phyloP scores from a whole-genome alignment of 2,888 invertebrate genomes.

The Drosophila limbata region DNA sequence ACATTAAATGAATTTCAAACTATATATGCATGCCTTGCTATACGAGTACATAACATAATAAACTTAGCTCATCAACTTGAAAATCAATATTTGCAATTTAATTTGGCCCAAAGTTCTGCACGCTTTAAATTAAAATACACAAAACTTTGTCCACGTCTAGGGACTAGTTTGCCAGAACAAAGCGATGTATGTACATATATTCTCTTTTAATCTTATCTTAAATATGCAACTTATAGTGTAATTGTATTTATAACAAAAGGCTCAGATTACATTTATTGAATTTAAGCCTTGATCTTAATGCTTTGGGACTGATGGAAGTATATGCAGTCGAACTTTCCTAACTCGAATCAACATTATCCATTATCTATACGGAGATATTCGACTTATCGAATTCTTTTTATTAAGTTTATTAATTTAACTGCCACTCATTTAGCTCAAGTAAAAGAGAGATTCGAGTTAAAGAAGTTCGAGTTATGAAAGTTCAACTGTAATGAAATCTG shows the following conservation, averaged over 20 bases:
- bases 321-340: too few relatives aligned
- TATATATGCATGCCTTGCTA: not conserved
- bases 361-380: too few relatives aligned
- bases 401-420: too few relatives aligned
- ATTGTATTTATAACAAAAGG: not conserved
- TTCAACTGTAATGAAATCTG: too few relatives aligned
- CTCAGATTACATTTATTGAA: not conserved
- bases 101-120: constrained; percentile 15
- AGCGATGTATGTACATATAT: not conserved
- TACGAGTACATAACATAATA: constrained; percentile 1
- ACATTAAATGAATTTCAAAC: constrained; percentile 1
- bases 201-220: not conserved
- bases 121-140: constrained; percentile 11
- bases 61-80: constrained; percentile 10
- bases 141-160: constrained; percentile 2
- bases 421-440: too few relatives aligned
- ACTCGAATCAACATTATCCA: too few relatives aligned
- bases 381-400: too few relatives aligned
- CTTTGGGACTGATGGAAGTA: not conserved
- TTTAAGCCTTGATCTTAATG: not conserved
- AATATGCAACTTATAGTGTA: not conserved
- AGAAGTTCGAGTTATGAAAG: too few relatives aligned
- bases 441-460: too few relatives aligned
- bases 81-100: constrained; percentile 21
- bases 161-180: constrained; percentile 4